A percentile compares a stretch with the other conserved stretches of the same genome.
Conservation (phyloP, 2,888 invertebrate species). For the Cataglyphis livida region DNA sequence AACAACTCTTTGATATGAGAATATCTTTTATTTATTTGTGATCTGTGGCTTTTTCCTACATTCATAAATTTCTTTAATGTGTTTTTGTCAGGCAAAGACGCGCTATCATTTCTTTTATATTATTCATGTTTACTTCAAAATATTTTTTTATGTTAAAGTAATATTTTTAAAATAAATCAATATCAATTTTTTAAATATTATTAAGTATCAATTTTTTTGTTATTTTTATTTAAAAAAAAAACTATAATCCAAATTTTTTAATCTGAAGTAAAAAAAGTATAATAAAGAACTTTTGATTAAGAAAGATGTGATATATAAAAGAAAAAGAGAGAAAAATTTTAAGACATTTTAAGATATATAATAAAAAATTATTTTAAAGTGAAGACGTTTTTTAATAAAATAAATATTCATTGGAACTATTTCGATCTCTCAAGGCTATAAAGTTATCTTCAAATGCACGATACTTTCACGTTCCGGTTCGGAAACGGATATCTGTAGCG, state of each 20-base stretch:
- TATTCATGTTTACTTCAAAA: not conserved
- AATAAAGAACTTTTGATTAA: not conserved
- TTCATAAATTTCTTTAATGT: not conserved
- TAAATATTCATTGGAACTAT: slow-evolving; percentile 20
- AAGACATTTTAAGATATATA: not conserved
- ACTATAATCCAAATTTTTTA: not conserved
- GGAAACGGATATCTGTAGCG: slow-evolving; percentile 33
- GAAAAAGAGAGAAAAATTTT: not conserved
- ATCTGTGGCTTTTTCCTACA: not conserved
- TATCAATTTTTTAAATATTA: not conserved
- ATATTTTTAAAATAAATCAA: not conserved
- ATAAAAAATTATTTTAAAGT: not conserved
- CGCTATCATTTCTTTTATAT: not conserved
- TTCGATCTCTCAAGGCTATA: slow-evolving; percentile 27
- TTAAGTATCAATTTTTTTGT: not conserved
- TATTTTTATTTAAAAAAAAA: not conserved
- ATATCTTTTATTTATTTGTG: slow-evolving; percentile 1
- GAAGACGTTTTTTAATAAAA: not conserved
- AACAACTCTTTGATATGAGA: not conserved
- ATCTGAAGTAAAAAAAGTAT: not conserved
- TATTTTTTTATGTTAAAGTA: not conserved
- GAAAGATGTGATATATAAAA: not conserved
- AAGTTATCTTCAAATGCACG: slow-evolving; percentile 4
- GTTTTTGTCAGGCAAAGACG: not conserved
- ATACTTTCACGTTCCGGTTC: slow-evolving; percentile 55